phyloP scores from a whole-genome alignment of 2,113 vertebrate species.

The Hyperopisus bebe region DNA sequence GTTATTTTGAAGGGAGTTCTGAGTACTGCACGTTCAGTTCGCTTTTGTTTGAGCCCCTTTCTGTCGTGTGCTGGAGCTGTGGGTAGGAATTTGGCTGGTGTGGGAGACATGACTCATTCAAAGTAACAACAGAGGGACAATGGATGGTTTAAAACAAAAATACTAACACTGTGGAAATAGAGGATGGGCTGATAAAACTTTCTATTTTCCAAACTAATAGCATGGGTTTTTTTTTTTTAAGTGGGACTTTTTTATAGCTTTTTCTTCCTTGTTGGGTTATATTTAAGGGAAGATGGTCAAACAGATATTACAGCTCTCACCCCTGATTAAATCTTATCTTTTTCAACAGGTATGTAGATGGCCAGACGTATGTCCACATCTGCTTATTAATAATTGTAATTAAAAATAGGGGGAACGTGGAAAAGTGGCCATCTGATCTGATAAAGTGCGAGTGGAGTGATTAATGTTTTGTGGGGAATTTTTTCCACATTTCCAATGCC shows the following conservation, averaged over 20 bases:
- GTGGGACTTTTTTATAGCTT: background rate
- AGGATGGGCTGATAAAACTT: background rate
- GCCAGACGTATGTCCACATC: constrained; percentile 46
- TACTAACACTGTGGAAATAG: background rate
- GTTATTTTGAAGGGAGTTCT: background rate
- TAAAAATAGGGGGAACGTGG: constrained; percentile 51
- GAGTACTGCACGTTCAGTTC: background rate
- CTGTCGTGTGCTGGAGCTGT: background rate
- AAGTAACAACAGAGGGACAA: background rate
- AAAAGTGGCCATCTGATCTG: constrained; percentile 55
- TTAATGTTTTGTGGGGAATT: constrained; percentile 20
- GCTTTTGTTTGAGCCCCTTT: background rate
- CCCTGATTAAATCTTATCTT: constrained; percentile 48
- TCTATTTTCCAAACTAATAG: background rate
- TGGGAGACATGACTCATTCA: background rate
- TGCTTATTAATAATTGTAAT: constrained; percentile 65
- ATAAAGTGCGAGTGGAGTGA: constrained; percentile 38
- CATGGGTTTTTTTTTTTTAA: background rate
- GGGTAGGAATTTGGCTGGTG: background rate
- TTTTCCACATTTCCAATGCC: background rate
- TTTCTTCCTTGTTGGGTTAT: constrained; percentile 30
- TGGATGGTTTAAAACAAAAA: background rate
- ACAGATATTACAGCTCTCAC: constrained; percentile 41
- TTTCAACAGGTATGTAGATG: constrained; percentile 52
- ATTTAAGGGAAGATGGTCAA: constrained; percentile 37